Evolutionary conservation across 2,797 vertebrate genomes (phyloP), one percentile per base, ranked within the genome.

Genomic region (Acropternis orthonyx): DNA sequence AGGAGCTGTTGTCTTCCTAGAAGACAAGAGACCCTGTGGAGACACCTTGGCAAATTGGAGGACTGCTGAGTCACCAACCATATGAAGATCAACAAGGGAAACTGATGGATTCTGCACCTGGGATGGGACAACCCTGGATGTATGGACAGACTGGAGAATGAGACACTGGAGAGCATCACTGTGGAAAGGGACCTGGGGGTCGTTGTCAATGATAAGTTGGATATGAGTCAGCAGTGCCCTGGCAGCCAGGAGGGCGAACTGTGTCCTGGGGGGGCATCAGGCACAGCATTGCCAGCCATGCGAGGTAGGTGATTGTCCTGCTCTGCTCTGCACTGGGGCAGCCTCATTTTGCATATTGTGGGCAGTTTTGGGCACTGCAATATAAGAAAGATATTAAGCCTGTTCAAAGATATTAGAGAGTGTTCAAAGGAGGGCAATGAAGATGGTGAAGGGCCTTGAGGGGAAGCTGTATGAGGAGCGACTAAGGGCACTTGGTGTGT

Each of bases 391-490:
- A 12, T 23, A 44, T n/a, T 4, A 44, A 66, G 2, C 13, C n/a
- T n/a, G n/a, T n/a, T n/a, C n/a, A n/a, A n/a, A n/a, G n/a, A n/a
- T 6, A 4, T 26, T 73, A 39, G 13, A 37, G 16, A 39, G 4
- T 5, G 3, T 30, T 9, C 23, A 26, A 12, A 59, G 20, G 20
- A 73, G 1, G 9, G 17, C 13, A 28, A 13, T 28, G 7, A 46
- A 17, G 7, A 58, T 39, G 52, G 10, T n/a, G 37, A 73, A 44
- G 37, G n/a, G 7, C 20, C 17, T 73, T 21, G 13, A 66, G 14
- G 11, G 6, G 14, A 66, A 46, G 17, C 1, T 0, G 0, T 46
- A 2, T 72, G 59, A 58, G 14, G 37, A 26, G 13, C 2, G 14
- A 5, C 14, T 18, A 16, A 66, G 23, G 7, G 30, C 14, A 39